Evolutionary conservation across 2,113 vertebrate species (phyloP).

Genomic region (Xenus cinereus): DNA sequence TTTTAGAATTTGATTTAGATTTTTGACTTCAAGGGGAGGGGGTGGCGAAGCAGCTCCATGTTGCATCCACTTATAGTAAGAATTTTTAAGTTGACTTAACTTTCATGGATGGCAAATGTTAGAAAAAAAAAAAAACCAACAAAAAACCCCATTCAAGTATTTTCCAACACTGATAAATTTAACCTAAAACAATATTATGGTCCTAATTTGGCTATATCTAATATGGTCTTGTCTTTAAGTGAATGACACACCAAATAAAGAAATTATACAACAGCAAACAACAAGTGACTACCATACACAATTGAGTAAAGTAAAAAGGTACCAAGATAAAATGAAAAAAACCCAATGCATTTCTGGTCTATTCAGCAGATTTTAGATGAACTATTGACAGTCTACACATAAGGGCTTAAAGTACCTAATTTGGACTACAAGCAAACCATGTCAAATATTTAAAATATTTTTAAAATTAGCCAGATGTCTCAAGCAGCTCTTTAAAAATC

Average conservation of each 20-base stretch:
- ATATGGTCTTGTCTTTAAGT: background rate
- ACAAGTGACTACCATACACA: background rate
- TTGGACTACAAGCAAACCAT: background rate
- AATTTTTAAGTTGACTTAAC: background rate
- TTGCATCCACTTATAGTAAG: background rate
- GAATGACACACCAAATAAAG: background rate
- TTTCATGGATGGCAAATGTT: background rate
- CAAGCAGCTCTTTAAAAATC: background rate
- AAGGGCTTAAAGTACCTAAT: background rate
- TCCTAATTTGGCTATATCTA: background rate
- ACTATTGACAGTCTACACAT: background rate
- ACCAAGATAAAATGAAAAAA: background rate
- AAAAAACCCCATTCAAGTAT: background rate
- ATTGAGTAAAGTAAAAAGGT: background rate
- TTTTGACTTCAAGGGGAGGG: background rate
- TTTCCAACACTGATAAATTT: background rate
- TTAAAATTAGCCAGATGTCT: background rate
- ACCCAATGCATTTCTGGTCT: background rate
- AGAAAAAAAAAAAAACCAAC: background rate
- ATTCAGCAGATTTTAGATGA: background rate
- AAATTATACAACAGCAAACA: background rate
- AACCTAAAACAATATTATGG: background rate
- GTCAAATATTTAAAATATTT: background rate
- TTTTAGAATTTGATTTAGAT: background rate
- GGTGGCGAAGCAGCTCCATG: background rate